phyloP scores from a whole-genome alignment of 2,113 vertebrate species.

The Brevimyrus niger region DNA sequence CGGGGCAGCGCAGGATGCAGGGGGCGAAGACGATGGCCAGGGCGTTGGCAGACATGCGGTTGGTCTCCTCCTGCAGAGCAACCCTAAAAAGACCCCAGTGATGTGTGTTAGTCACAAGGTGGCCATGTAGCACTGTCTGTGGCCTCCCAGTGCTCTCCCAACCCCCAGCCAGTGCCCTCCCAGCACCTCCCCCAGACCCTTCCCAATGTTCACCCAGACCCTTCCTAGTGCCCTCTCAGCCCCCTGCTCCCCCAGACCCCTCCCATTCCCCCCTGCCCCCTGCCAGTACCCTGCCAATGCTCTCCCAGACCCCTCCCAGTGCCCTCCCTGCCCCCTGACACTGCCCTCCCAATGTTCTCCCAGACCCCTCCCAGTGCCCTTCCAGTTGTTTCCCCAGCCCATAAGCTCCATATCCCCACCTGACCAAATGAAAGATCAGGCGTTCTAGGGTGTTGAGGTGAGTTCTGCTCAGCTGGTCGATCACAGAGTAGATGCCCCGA shows the following conservation, averaged over 20 bases:
- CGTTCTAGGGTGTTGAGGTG: constrained; percentile 90
- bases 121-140: background rate
- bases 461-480: constrained; percentile 89
- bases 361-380: background rate
- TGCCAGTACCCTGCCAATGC: background rate
- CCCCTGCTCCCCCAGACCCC: background rate
- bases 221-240: background rate
- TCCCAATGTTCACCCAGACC: background rate
- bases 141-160: background rate
- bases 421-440: constrained; percentile 93
- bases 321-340: too few relatives aligned
- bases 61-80: constrained; percentile 88
- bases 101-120: background rate
- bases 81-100: constrained; percentile 62
- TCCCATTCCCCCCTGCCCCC: background rate
- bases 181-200: too few relatives aligned
- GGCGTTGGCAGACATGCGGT: constrained; percentile 96
- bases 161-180: too few relatives aligned
- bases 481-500: constrained; percentile 84
- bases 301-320: background rate
- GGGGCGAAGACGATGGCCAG: constrained; percentile 96
- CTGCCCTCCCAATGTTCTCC: background rate
- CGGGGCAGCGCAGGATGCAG: constrained; percentile 91
- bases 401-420: constrained; percentile 53
- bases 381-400: background rate